Base-by-base conservation (phyloP, 2,888 invertebrate species). In the Unio pictorum region DNA sequence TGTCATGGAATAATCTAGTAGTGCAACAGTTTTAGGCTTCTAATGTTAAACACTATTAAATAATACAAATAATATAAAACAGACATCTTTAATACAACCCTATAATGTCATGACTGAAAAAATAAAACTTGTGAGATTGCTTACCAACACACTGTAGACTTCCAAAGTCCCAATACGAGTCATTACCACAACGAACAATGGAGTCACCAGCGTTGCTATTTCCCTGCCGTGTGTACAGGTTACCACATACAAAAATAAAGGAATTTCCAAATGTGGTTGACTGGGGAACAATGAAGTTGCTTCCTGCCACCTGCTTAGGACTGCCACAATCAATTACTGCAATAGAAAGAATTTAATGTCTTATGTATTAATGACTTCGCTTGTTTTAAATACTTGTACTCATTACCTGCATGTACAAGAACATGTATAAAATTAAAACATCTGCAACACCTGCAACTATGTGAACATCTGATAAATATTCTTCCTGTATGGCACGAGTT, bases 81-180 rank as follows among this genome's bases (percentile, higher is more conserved):
- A 15, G 15, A 45, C 11, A 23, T 23, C 23, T 23, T 23, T 23
- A 23, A 23, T 23, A 23, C 23, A 23, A 23, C 23, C 23, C 23
- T 23, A 23, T 23, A 23, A 23, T 23, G 23, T 23, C 23, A 23
- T 23, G 34, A 30, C 30, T 60, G 17, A 18, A 15, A 15, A 58
- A 58, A 23, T 1, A 26, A 0, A 26, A 58, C 30, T 61, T 15
- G n/a, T 55, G n/a, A 55, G 7, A 2, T 54, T 23, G 67, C 68
- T 60, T 70, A 89, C 90, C 98, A 92, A 98, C 97, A 87, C 99
- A 99, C 67, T 96, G 92, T 65, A 99, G 92, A 88, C 97, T 96
- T 54, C 98, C 98, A 89, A 98, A 97, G 91, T 98, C 98, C 99
- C 99, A 99, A 74, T 95, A 94, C 3, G 96, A 96, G 86, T 96